Base-by-base conservation (phyloP, 1,140 invertebrate genomes). In the Rhyzopertha dominica region DNA sequence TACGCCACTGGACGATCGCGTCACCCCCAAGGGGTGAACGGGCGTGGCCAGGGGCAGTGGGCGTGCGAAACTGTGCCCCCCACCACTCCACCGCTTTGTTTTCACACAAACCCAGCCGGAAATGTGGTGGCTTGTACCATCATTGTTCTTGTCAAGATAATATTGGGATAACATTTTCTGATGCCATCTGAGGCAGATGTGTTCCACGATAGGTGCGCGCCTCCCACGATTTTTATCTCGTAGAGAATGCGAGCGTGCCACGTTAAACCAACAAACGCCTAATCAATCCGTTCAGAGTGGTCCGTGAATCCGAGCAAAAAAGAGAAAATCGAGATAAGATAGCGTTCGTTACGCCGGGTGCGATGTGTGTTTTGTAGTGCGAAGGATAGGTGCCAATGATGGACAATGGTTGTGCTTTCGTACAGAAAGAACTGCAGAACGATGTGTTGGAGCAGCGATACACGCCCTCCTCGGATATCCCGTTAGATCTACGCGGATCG, bases 131-230 rank as follows among this genome's bases (percentile, higher is more conserved):
- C 62, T 61, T 65, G 65, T 59, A 65, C 59, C 63, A 67, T 67
- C 65, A 67, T 66, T 67, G 63, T 67, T 67, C 63, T 67, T 62
- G 58, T 46, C 65, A 65, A 54, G 60, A 67, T 62, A 67, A 67
- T 65, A 66, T 67, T 67, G 63, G 62, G 57, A 67, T 67, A 67
- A 63, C 63, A 62, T 59, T 64, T 63, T 54, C 50, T 62, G 61
- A 65, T 52, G 58, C 51, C 56, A 54, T 49, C 53, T 45, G 51
- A 43, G 44, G 38, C 43, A 28, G 41, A 58, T 49, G 47, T 51
- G 29, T 45, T 37, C 44, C 40, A n/a, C n/a, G n/a, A n/a, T n/a
- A n/a, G n/a, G n/a, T n/a, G n/a, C n/a, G n/a, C n/a, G n/a, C n/a
- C n/a, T n/a, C n/a, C n/a, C n/a, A n/a, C n/a, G n/a, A n/a, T n/a